Percentiles rank a stretch among this genome's conserved stretches.
These are phyloP conservation scores for Chromis chromis DNA, from an alignment of 2,797 vertebrate genomes.

Conservation along the genomic window DNA sequence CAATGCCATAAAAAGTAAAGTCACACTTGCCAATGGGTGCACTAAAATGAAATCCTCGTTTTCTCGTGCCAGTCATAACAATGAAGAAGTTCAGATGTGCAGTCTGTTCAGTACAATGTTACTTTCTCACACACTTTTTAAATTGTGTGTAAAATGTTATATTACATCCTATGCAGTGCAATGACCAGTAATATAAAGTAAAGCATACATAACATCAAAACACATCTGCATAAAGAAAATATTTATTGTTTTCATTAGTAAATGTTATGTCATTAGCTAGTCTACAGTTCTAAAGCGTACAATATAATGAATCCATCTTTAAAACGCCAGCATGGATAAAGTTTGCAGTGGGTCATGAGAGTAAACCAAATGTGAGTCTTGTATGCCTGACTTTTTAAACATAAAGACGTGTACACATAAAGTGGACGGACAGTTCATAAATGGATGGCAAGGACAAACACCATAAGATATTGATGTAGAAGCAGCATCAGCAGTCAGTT, in stretches of 20 bases:
- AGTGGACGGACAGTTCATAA: constrained; percentile 5
- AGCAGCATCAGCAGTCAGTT: constrained; percentile 60
- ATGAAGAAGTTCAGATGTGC: no score
- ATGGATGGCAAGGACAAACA: constrained; percentile 26
- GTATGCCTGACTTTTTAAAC: neutral
- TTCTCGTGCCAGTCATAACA: no score
- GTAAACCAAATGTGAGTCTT: neutral
- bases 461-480: constrained; percentile 38
- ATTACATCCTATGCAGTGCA: neutral
- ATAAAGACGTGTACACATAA: neutral
- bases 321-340: constrained; percentile 14
- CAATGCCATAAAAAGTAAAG: no score
- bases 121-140: no score
- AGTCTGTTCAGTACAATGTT: no score
- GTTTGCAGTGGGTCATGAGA: neutral
- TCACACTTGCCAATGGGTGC: no score
- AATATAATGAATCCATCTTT: constrained; percentile 1
- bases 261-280: constrained; percentile 1
- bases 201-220: neutral
- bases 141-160: no score
- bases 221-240: constrained; percentile 16
- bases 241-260: constrained; percentile 41
- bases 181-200: no score
- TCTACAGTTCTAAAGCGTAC: constrained; percentile 16
- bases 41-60: no score